Conservation (phyloP, 1,140 invertebrate species). For the Cepaea nemoralis region DNA sequence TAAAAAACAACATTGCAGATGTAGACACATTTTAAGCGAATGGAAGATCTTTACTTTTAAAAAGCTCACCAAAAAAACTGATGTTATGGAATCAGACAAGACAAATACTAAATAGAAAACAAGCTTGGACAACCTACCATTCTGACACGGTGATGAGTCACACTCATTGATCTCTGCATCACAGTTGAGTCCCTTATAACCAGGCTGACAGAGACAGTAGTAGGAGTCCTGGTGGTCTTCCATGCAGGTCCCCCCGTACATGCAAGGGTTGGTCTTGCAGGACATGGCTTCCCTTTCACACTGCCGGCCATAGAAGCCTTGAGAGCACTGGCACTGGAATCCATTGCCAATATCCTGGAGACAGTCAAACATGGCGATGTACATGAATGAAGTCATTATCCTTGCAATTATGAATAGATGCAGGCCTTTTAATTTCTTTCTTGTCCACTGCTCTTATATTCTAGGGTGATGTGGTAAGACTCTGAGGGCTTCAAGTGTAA, state of each 20-base stretch:
- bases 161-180: slow-evolving; percentile 67
- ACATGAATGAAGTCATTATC: no score
- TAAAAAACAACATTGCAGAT: no score
- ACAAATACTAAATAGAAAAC: no score
- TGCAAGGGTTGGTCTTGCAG: slow-evolving; percentile 81
- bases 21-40: no score
- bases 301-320: slow-evolving; percentile 61
- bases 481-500: no score
- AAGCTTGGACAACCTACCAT: slow-evolving; percentile 63
- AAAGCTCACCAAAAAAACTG: no score
- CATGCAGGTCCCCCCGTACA: slow-evolving; percentile 85
- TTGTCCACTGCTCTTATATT: no score
- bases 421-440: no score
- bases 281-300: slow-evolving; percentile 78
- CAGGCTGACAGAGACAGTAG: slow-evolving; percentile 83
- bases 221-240: slow-evolving; percentile 71
- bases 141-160: slow-evolving; percentile 61
- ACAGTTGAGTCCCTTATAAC: slow-evolving; percentile 71
- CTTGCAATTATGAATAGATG: no score
- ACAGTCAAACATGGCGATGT: background rate
- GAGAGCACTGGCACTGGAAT: slow-evolving; percentile 61
- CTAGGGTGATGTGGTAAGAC: no score
- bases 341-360: slow-evolving; percentile 83
- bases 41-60: no score
- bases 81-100: no score